Evolutionary conservation across 2,888 invertebrate genomes (phyloP).

Genomic region (Oscheius myriophilus): DNA sequence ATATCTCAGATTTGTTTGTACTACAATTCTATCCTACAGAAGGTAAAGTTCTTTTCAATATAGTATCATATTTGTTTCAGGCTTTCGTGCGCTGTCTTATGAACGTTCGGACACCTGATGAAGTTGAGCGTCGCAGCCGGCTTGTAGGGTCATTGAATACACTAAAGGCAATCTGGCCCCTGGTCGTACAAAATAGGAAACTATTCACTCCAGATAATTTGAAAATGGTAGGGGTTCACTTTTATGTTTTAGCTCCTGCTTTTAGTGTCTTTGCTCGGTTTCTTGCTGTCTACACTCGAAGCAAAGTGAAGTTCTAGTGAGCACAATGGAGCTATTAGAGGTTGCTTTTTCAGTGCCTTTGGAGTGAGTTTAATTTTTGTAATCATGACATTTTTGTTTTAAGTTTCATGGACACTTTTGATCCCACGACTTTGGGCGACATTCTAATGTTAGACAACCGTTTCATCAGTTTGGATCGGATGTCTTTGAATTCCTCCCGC

Average conservation of each 20-base stretch:
- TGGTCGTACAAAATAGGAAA: constrained; percentile 1
- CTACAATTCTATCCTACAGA: constrained; percentile 14
- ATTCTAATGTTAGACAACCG: constrained; percentile 9
- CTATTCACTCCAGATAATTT: constrained; percentile 18
- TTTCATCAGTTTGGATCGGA: constrained; percentile 4
- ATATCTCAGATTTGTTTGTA: constrained; percentile 23
- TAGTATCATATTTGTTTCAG: constrained; percentile 6
- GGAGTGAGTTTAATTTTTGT: neutral
- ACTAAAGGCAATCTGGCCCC: constrained; percentile 20
- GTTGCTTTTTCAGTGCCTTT: constrained; percentile 7
- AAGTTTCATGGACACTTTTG: constrained; percentile 4
- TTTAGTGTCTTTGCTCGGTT: constrained; percentile 12
- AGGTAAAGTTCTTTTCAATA: constrained; percentile 1
- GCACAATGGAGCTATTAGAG: constrained; percentile 19
- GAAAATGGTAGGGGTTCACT: constrained; percentile 17
- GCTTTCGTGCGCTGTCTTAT: constrained; percentile 21
- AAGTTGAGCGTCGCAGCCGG: constrained; percentile 17
- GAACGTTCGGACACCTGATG: constrained; percentile 18
- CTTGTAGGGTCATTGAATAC: constrained; percentile 26
- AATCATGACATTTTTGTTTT: neutral
- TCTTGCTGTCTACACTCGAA: constrained; percentile 21
- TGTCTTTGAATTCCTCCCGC: constrained; percentile 7
- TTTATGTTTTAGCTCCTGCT: neutral
- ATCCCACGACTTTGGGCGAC: constrained; percentile 13
- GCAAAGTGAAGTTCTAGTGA: constrained; percentile 23